Evolutionary conservation across 2,797 vertebrate genomes (phyloP), one percentile per base, ranked within the genome.

Genomic region (Macroramphosus scolopax): DNA sequence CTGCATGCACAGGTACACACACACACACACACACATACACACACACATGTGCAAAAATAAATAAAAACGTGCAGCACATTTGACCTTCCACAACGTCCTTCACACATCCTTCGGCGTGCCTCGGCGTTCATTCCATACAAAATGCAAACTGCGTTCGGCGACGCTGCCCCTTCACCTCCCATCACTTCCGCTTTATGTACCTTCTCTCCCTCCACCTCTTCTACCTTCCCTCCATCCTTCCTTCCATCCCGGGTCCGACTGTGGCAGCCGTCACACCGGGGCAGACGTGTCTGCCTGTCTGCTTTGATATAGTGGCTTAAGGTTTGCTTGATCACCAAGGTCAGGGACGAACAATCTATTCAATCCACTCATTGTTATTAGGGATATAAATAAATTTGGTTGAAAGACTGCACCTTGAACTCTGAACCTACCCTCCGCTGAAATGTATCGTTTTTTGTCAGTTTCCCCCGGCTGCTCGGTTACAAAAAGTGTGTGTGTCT

Each of bases 361-460:
- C 84, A 86, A 87, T 84, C 90, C 89, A 92, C 91, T 92, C 92
- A 87, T 92, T 78, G 84, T 93, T 94, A 95, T 96, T 94, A 94
- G 88, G 88, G 89, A 90, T 90, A 95, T 93, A 94, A 95, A 96
- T 94, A 94, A 93, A 93, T 93, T 87, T 90, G 92, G 87, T 89
- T 91, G 82, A 77, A 53, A 68, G 69, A 83, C 75, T 92, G 92
- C 92, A 93, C 94, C 92, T 87, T 90, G 92, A 94, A 92, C 94
- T 90, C 84, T 93, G 91, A 93, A 91, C 93, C 90, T 90, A 87
- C 88, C 91, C 90, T 68, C 17, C 1, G 56, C 79, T 86, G 81
- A 75, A 75, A 82, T 91, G 85, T 87, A 83, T 81, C 86, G 91
- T 88, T 88, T 49, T n/a, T 79, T 69, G 39, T 65, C 46, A 25